Evolutionary conservation across 64 coral and sea anemone genomes (phyloP), one percentile per base, ranked within the genome.

Genomic region (Actinia tenebrosa): DNA sequence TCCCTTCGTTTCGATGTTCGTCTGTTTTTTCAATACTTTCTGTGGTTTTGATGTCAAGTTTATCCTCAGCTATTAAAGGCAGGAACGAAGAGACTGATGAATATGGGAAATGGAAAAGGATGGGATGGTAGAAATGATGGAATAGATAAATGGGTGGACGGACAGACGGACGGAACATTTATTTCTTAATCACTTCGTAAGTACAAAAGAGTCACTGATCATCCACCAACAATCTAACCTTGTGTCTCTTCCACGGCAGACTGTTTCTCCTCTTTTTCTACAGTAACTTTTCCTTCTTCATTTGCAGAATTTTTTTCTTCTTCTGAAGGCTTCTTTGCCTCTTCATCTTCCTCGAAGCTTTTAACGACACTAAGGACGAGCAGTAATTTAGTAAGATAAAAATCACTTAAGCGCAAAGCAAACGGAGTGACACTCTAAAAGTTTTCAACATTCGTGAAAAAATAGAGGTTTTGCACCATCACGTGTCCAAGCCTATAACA

Each of bases 281-380:
- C 60, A n/a, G 27, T 71, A 5, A n/a, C 45, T 22, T 89, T 30
- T 13, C 54, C 66, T 45, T 10, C 37, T 55, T 78, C 75, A 0
- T 1, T 37, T 1, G 30, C 30, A 37, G 30, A 37, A 0, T 37
- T 37, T 37, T 37, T 30, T 13, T 68, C 82, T 45, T 10, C 37
- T 55, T 78, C 75, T 20, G 68, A 60, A 37, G 42, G 30, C 56
- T 89, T 56, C n/a, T 30, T 22, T 26, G 64, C 11, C 42, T 75
- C 53, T 75, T 75, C 53, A 53, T 77, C 47, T 55, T 84, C 88
- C 15, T 89, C 82, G 16, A 1, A 47, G 68, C 80, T 78, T 55
- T 89, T 89, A n/a, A 89, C 88, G 75, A 89, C 60, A 71, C 88
- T 89, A 63, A 7, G 83, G 64, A 26, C n/a, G 42, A 75, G 42